Evolutionary conservation across 2,113 vertebrate genomes (phyloP), one percentile per base, ranked within the genome.

Genomic region (Ramphastos sulfuratus): DNA sequence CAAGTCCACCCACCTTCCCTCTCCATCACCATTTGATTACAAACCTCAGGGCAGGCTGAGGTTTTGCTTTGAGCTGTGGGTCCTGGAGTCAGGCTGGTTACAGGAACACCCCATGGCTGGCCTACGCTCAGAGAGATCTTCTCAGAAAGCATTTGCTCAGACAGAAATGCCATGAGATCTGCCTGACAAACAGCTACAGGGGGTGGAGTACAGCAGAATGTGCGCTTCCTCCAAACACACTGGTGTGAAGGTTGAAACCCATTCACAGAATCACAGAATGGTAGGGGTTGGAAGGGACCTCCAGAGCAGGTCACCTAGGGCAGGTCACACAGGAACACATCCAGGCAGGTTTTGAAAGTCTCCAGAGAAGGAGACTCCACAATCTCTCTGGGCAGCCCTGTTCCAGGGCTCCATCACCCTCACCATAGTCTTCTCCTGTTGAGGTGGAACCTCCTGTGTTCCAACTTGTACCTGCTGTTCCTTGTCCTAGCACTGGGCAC

Each of bases 1-100:
- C 52, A 73, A 56, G 82, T 63, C 87, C 93, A 46, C 75, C 79
- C 92, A 95, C 82, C 56, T 80, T 82, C 44, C n/a, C 78, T 83
- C 87, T 79, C 90, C 86, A 82, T 86, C 90, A 39, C 83, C 71
- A 54, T 58, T 84, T 31, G 65, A 78, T 92, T 50, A 70, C 70
- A 73, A 60, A 76, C 65, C 92, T 82, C 74, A 37, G 72, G 85
- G 72, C 92, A 86, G 1, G 20, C 52, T 80, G 84, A 17, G 84
- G 78, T 92, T 96, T 92, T 63, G 5, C 89, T 89, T 70, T 71
- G 54, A 82, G 92, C 91, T 5, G 67, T 4, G 12, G 84, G 64
- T 85, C 74, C 78, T 48, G 7, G 35, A 58, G 82, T 7, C 3
- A 25, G 74, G 66, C 74, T 56, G 86, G 1, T 94, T 87, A 88